Percentiles rank a stretch among this genome's conserved stretches.
Conservation (phyloP, 2,113 vertebrate species). For the Aegotheles bennettii region DNA sequence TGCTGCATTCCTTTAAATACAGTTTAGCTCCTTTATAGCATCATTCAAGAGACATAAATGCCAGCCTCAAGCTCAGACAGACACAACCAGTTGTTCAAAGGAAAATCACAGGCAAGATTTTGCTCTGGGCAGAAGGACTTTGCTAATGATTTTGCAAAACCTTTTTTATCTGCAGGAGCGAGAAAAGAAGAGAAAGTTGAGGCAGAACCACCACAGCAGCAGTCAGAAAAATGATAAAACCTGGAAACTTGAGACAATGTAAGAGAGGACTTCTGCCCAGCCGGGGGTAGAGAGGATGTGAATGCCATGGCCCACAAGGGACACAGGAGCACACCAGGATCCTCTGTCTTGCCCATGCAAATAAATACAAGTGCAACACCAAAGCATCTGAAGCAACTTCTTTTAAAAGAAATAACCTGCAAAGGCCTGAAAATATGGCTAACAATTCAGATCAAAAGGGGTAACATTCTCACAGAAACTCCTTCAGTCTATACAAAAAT, state of each 20-base stretch:
- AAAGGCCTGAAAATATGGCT: neutral
- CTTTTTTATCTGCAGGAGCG: neutral
- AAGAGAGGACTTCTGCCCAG: neutral
- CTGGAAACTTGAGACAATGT: neutral
- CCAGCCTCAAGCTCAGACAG: neutral
- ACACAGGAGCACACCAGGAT: neutral
- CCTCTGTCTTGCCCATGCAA: neutral
- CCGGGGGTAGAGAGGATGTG: neutral
- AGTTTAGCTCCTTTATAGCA: constrained; percentile 28
- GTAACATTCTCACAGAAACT: neutral
- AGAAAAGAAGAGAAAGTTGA: neutral
- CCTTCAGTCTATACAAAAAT: neutral
- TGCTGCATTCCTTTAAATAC: constrained; percentile 29
- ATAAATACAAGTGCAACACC: neutral
- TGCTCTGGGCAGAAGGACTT: neutral
- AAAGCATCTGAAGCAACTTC: neutral
- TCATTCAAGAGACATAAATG: constrained; percentile 11
- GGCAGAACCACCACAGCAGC: neutral
- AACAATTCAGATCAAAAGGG: neutral
- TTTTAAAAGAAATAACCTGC: neutral
- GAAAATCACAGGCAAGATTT: neutral
- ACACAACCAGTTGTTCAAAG: neutral
- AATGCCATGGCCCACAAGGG: fast-evolving
- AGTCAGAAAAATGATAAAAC: neutral
- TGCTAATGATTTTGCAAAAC: neutral